These are phyloP conservation scores for Andrena bicolor DNA, from an alignment of 2,888 invertebrate species.

Conservation along the genomic window DNA sequence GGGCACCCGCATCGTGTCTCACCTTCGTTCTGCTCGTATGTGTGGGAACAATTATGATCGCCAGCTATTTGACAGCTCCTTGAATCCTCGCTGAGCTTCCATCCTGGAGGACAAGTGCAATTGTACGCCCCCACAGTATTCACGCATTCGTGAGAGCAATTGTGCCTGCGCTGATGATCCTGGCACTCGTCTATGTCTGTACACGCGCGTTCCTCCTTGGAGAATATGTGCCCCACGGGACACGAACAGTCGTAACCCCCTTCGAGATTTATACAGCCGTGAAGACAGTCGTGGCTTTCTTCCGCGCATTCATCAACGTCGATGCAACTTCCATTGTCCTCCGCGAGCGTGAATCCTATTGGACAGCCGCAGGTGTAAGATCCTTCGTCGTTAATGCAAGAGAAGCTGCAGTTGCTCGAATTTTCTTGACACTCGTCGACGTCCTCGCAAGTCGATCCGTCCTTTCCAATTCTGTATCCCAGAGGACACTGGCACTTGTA, in stretches of 20 bases:
- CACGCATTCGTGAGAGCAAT: conserved; percentile 84
- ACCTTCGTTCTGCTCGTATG: conserved; percentile 79
- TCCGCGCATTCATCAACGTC: conserved; percentile 83
- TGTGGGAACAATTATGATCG: conserved; percentile 82
- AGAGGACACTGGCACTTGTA: conserved; percentile 84
- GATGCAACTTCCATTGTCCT: conserved; percentile 78
- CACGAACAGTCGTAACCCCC: conserved; percentile 87
- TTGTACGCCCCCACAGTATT: conserved; percentile 86
- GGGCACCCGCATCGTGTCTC: conserved; percentile 85
- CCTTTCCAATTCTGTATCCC: conserved; percentile 85
- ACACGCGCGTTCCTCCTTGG: conserved; percentile 66
- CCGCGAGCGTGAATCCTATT: conserved; percentile 80
- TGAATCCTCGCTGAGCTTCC: conserved; percentile 77
- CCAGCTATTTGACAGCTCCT: conserved; percentile 77
- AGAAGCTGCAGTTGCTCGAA: conserved; percentile 76
- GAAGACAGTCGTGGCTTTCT: conserved; percentile 86
- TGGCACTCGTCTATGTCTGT: conserved; percentile 86
- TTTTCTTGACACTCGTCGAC: conserved; percentile 81
- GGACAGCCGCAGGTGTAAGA: conserved; percentile 84
- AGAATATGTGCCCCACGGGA: conserved; percentile 82
- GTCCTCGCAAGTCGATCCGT: conserved; percentile 80
- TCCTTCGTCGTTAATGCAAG: conserved; percentile 80
- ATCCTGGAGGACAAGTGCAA: conserved; percentile 86
- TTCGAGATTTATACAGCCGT: conserved; percentile 86
- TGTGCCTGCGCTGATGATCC: conserved; percentile 67